These are phyloP conservation scores for Sclerodermus sp. DNA, from an alignment of 2,888 invertebrate genomes.

Conservation along the genomic window DNA sequence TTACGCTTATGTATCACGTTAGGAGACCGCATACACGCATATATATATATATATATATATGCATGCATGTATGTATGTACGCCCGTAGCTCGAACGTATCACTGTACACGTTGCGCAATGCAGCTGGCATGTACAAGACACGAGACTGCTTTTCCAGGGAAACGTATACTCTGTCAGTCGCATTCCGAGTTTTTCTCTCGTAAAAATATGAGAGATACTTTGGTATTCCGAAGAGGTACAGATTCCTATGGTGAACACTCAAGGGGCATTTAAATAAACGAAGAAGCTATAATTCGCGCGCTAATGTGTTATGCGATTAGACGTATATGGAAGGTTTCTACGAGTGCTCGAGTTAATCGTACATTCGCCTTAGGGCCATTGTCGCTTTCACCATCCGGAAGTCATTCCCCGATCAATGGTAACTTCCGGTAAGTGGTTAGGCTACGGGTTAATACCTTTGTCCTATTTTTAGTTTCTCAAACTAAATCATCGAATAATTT, in stretches of 20 bases:
- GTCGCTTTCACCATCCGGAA: conserved; percentile 25
- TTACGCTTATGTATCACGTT: conserved; percentile 37
- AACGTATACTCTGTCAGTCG: no score
- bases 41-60: neutral
- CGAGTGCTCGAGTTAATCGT: conserved; percentile 18
- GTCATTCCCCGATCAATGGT: neutral
- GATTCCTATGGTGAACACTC: neutral
- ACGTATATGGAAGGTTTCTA: conserved; percentile 15
- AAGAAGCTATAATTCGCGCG: conserved; percentile 7
- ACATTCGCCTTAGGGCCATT: conserved; percentile 22
- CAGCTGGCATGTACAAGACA: no score
- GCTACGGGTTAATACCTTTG: no score
- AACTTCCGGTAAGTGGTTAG: conserved; percentile 11
- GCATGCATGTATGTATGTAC: no score
- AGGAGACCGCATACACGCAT: no score
- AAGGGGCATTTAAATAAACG: conserved; percentile 12
- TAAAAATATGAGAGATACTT: no score
- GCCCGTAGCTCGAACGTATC: no score
- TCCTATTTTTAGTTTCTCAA: no score
- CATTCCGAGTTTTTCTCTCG: no score
- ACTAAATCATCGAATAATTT: no score
- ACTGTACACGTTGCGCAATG: conserved; percentile 19
- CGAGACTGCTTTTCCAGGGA: no score
- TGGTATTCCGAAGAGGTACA: no score
- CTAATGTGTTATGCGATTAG: conserved; percentile 1